Evolutionary conservation across 2,888 invertebrate species (phyloP), one percentile per base, ranked within the genome.

Genomic region (Rhodophaea formosa): DNA sequence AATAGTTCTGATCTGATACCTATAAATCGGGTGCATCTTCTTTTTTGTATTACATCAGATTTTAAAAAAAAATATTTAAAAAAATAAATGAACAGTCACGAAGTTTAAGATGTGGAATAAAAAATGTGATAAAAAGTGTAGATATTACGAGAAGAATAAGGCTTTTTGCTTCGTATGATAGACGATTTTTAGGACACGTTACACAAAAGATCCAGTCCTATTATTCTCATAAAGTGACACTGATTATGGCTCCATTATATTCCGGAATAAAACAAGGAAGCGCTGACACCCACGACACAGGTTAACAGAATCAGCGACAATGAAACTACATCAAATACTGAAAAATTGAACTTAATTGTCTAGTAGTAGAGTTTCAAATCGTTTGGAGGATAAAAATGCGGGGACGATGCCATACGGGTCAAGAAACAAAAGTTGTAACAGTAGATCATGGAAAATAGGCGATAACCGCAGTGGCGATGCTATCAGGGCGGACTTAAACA

Each of bases 261-360:
- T 29, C 53, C 10, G 14, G 53, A 30, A 53, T 53, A 44, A 53
- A 53, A 44, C 51, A 53, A 53, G 53, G 53, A 53, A 53, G 35
- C 35, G 59, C 61, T 57, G 63, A 53, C 44, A 43, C 30, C 53
- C 44, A 53, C 44, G 44, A 30, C 53, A 44, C 44, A 53, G 53
- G 53, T 53, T 53, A 53, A 53, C 30, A 53, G 53, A 54, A 44
- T 59, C 62, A 54, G 61, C 44, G 49, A 57, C 43, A 52, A 59
- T 57, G 58, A 44, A 30, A 53, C 16, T 52, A 16, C n/a, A 45
- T 12, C 29, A 29, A 45, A 14, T 43, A n/a, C 12, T 30, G 6
- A n/a, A 49, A 54, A 47, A 56, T 47, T 15, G 8, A 35, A 56
- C 56, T 46, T 47, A 35, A 23, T 23, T 23, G 10, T 8, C 30